Conservation (phyloP, 2,113 vertebrate species). For the Acanthochromis polyacanthus region DNA sequence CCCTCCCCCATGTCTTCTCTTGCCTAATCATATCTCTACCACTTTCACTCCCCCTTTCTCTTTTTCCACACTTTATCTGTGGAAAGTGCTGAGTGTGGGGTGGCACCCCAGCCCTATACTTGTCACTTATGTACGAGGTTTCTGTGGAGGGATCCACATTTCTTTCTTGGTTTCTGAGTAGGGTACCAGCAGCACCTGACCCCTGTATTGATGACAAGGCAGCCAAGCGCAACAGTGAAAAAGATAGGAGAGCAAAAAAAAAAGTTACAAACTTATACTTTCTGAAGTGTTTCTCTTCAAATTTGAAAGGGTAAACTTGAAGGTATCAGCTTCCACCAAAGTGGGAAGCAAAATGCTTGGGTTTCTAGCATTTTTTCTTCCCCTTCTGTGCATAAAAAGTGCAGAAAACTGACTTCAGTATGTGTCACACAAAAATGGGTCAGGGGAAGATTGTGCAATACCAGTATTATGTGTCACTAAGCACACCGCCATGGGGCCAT, state of each 20-base stretch:
- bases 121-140: conserved; percentile 34
- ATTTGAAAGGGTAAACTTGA: conserved; percentile 49
- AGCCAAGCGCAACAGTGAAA: conserved; percentile 48
- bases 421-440: conserved; percentile 65
- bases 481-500: conserved; percentile 56
- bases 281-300: conserved; percentile 54
- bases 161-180: conserved; percentile 55
- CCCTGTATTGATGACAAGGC: conserved; percentile 54
- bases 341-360: conserved; percentile 36
- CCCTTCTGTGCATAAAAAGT: conserved; percentile 48
- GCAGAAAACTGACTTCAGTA: conserved; percentile 57
- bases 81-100: conserved; percentile 40
- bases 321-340: conserved; percentile 45
- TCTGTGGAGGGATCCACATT: conserved; percentile 35
- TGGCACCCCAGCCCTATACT: conserved; percentile 19
- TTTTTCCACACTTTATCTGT: conserved; percentile 21
- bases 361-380: conserved; percentile 6
- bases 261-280: conserved; percentile 27
- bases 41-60: conserved; percentile 8
- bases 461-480: conserved; percentile 68
- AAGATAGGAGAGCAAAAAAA: conserved; percentile 29
- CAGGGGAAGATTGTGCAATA: conserved; percentile 61
- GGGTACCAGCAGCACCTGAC: conserved; percentile 55
- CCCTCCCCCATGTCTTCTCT: conserved; percentile 18
- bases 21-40: conserved; percentile 31